phyloP scores from a whole-genome alignment of 2,888 invertebrate genomes.

The Biston stratarius region DNA sequence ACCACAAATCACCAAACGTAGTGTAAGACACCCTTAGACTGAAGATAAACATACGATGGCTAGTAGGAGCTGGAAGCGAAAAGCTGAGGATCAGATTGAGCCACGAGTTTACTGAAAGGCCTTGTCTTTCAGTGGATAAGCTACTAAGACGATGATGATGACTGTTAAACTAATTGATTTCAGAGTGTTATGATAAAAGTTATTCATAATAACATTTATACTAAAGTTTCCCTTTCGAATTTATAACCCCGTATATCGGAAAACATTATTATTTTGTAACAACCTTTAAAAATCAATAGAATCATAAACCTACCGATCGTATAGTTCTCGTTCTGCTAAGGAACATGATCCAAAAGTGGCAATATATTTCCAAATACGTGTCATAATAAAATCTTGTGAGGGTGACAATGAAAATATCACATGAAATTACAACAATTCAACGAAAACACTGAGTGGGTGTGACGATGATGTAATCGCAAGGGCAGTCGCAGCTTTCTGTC shows the following conservation, averaged over 20 bases:
- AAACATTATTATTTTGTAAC: not conserved
- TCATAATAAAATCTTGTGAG: constrained; percentile 7
- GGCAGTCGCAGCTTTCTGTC: constrained; percentile 9
- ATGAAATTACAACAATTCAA: constrained; percentile 4
- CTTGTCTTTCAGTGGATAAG: no score
- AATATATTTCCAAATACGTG: constrained; percentile 6
- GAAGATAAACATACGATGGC: no score
- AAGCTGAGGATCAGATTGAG: no score
- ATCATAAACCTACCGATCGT: not conserved
- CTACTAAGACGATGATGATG: no score
- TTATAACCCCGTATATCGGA: not conserved
- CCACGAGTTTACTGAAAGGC: no score
- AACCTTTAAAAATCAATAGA: not conserved
- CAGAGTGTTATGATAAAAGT: no score
- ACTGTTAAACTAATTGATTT: no score
- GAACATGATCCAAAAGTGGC: constrained; percentile 1
- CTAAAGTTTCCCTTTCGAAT: no score
- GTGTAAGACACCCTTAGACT: no score
- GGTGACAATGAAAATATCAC: constrained; percentile 13
- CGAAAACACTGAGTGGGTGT: constrained; percentile 1
- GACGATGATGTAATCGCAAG: constrained; percentile 5
- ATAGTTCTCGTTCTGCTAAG: not conserved
- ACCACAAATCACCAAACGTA: no score
- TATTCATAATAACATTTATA: no score
- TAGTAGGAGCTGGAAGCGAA: no score